Evolutionary conservation across 2,797 vertebrate species (phyloP), one percentile per base, ranked within the genome.

Genomic region (Varecia variegata): DNA sequence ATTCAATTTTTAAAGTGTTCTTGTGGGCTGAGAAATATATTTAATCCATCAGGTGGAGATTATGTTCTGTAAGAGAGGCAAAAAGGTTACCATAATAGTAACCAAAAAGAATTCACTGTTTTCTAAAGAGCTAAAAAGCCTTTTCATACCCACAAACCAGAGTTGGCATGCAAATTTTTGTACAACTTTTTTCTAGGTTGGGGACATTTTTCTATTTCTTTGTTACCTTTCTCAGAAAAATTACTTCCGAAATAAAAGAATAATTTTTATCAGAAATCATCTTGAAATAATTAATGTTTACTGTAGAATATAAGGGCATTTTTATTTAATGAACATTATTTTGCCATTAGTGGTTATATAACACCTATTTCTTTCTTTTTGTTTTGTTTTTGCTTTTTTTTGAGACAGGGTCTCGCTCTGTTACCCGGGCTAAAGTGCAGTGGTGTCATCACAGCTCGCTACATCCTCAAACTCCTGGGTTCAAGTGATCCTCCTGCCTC

Each of bases 1-100:
- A 87, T 93, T 88, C 60, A 62, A 3, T 40, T 93, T 95, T 92
- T 82, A 62, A 92, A 95, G 35, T 95, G 38, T 90, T 88, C 45
- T 70, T 94, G 45, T 95, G 62, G 18, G 38, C 70, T 89, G 1
- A 73, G 50, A 95, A 93, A 88, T 91, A 82, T 27, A 88, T 91
- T 81, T 88, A 88, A 56, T 62, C 70, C 40, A 87, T 93, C n/a
- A 79, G 21, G 60, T 21, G 93, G 71, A 93, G 90, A 89, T 74
- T 91, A 32, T 93, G 40, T 73, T 94, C 79, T 77, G 1, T 93
- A 54, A n/a, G 38, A 88, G 20, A 95, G 30, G 87, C 95, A n/a
- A 80, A 89, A 95, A 86, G 56, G 7, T 92, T 95, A 21, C 32
- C 67, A 83, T 23, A 70, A 1, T 45, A 68, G 40, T 47, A 94